Conservation (phyloP, 2,113 vertebrate species). For the Eulemur rufifrons region DNA sequence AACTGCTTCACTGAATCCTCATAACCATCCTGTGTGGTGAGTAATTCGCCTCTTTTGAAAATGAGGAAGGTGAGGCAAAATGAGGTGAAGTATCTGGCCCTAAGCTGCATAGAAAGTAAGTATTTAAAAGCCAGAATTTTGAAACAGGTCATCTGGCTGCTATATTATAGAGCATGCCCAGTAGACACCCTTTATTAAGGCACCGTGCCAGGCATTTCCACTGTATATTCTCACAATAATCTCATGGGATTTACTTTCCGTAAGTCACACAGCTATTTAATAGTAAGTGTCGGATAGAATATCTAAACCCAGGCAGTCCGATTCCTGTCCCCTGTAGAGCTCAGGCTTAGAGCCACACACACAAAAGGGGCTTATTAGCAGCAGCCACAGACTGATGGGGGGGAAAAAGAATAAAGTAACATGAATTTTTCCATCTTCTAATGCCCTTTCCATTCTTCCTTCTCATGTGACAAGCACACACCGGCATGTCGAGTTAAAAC, state of each 20-base stretch:
- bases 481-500: slow-evolving; percentile 16
- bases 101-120: background rate
- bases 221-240: background rate
- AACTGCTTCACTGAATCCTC: background rate
- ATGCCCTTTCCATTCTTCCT: background rate
- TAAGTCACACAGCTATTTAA: background rate
- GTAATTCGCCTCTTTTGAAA: background rate
- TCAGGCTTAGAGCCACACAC: background rate
- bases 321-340: background rate
- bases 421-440: background rate
- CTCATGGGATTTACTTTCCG: background rate
- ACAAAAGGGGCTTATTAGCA: background rate
- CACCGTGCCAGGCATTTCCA: background rate
- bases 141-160: background rate
- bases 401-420: too few species aligned
- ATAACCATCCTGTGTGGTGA: background rate
- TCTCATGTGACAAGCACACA: background rate
- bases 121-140: background rate
- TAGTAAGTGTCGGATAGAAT: background rate
- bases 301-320: background rate
- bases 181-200: background rate
- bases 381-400: too few species aligned
- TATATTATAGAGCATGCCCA: too few species aligned
- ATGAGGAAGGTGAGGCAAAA: background rate
- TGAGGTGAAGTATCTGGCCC: background rate